phyloP scores from a whole-genome alignment of 2,113 vertebrate genomes.

The Cyphomyrus plagiostoma region DNA sequence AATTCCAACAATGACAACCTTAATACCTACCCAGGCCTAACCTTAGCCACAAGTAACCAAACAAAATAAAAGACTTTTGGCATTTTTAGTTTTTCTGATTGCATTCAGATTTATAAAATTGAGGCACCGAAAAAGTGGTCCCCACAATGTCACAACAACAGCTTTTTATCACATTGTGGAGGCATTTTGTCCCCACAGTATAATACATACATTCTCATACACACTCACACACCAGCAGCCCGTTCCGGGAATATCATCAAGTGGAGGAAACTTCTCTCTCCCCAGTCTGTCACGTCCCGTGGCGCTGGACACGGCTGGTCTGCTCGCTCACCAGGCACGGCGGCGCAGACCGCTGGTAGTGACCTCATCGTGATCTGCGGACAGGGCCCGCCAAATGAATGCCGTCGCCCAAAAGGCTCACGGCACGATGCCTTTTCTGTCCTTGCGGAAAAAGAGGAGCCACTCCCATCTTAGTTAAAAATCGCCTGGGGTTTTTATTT shows the following conservation, averaged over 20 bases:
- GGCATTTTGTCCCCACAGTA: not conserved
- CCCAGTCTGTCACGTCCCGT: not conserved
- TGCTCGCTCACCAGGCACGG: not conserved
- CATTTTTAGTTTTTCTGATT: too few relatives aligned
- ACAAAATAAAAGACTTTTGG: not conserved
- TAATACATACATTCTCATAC: not conserved
- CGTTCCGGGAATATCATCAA: not conserved
- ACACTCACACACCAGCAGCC: not conserved
- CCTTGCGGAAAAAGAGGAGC: not conserved
- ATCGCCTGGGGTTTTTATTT: not conserved
- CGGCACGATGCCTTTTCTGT: not conserved
- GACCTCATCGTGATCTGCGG: not conserved
- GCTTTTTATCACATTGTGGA: not conserved
- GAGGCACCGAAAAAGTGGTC: too few relatives aligned
- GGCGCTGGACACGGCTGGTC: not conserved
- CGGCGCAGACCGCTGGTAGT: not conserved
- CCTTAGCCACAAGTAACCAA: not conserved
- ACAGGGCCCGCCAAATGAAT: not conserved
- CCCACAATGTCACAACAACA: too few relatives aligned
- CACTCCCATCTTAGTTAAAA: not conserved
- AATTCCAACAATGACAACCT: not conserved
- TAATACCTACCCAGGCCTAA: not conserved
- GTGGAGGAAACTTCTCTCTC: not conserved
- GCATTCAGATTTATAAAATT: not conserved
- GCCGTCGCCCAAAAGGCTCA: not conserved